Evolutionary conservation across 2,888 invertebrate species (phyloP).

Genomic region (Watsonalla cultraria): DNA sequence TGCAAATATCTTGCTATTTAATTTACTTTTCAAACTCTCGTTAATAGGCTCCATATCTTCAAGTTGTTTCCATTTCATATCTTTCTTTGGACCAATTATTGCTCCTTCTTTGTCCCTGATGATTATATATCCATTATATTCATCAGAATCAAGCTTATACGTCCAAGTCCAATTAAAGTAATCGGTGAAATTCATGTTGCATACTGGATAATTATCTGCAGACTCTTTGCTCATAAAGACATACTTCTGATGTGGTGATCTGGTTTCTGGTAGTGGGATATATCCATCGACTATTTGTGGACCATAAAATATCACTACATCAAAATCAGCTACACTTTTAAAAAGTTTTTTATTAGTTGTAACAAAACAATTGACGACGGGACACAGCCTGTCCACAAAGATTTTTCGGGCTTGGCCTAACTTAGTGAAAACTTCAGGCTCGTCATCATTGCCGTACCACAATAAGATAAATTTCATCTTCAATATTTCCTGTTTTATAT

Average conservation of each 20-base stretch:
- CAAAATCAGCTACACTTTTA: slow-evolving; percentile 33
- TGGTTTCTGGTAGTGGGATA: slow-evolving; percentile 22
- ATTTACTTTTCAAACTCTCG: slow-evolving; percentile 7
- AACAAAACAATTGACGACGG: slow-evolving; percentile 46
- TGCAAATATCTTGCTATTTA: slow-evolving; percentile 7
- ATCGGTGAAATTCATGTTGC: slow-evolving; percentile 26
- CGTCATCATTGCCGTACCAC: slow-evolving; percentile 38
- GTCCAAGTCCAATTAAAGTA: slow-evolving; percentile 56
- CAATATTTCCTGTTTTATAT: background rate
- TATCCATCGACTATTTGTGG: slow-evolving; percentile 25
- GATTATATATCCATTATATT: slow-evolving; percentile 39
- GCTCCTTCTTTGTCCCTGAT: slow-evolving; percentile 29
- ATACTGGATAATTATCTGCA: slow-evolving; percentile 38
- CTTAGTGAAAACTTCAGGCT: slow-evolving; percentile 31
- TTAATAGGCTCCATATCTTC: slow-evolving; percentile 32
- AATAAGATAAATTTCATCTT: slow-evolving; percentile 41
- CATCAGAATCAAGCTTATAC: slow-evolving; percentile 40
- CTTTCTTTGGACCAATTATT: slow-evolving; percentile 32
- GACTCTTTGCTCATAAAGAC: slow-evolving; percentile 46
- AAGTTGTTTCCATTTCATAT: slow-evolving; percentile 30
- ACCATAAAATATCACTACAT: slow-evolving; percentile 46
- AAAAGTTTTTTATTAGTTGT: slow-evolving; percentile 33
- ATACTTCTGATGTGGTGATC: slow-evolving; percentile 43
- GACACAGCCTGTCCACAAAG: slow-evolving; percentile 40
- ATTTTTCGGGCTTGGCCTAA: slow-evolving; percentile 33